phyloP scores from a whole-genome alignment of 2,113 vertebrate genomes.

The Chunga burmeisteri region DNA sequence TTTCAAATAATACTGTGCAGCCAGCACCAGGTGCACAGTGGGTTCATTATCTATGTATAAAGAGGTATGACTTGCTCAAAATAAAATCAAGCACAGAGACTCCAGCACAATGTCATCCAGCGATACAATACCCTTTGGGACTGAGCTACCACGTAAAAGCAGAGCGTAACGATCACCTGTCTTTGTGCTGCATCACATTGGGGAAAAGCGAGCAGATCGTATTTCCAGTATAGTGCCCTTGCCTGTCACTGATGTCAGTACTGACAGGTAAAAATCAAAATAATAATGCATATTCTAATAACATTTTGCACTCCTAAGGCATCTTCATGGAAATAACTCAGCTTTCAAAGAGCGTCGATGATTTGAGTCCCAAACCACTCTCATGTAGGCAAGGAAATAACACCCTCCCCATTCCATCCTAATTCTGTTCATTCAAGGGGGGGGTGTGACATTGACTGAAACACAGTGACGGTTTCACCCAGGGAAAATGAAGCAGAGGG shows the following conservation, averaged over 20 bases:
- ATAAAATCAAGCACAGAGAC: constrained; percentile 54
- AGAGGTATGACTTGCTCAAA: constrained; percentile 42
- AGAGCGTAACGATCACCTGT: constrained; percentile 3
- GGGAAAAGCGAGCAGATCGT: neutral
- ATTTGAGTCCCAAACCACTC: neutral
- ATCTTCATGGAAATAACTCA: neutral
- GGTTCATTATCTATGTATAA: constrained; percentile 62
- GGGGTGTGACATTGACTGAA: constrained; percentile 7
- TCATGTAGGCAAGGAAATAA: neutral
- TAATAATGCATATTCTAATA: constrained; percentile 62
- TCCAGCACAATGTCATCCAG: constrained; percentile 52
- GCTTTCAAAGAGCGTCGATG: constrained; percentile 10
- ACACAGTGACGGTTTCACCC: neutral
- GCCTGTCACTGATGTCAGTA: constrained; percentile 25
- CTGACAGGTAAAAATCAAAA: constrained; percentile 42
- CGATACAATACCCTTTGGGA: neutral
- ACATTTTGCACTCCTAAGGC: constrained; percentile 28
- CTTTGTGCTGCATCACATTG: constrained; percentile 21
- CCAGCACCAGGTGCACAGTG: constrained; percentile 47
- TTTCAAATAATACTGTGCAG: constrained; percentile 68
- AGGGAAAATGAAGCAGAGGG: neutral
- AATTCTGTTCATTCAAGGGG: neutral
- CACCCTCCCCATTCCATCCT: neutral
- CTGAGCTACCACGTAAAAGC: neutral
- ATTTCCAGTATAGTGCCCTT: constrained; percentile 28